A percentile compares a stretch with the other conserved stretches of the same genome.
phyloP scores from a whole-genome alignment of 2,797 vertebrate genomes.

The Coilia nasus region DNA sequence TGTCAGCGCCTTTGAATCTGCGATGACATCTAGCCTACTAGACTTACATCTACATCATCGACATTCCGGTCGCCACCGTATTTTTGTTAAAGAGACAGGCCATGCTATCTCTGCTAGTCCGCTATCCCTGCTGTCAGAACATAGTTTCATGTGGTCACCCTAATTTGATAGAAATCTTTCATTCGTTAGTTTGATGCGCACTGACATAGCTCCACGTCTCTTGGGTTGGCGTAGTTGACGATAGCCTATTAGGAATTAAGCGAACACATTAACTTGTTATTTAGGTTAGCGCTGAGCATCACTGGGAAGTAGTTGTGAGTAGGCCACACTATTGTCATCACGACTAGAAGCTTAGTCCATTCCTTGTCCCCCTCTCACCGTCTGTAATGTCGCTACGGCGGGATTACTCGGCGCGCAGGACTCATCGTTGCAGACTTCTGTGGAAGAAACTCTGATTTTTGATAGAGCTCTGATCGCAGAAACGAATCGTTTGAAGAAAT shows the following conservation, averaged over 20 bases:
- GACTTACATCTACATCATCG: not conserved
- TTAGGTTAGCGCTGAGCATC: constrained; percentile 59
- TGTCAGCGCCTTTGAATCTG: constrained; percentile 25
- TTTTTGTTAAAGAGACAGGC: not conserved
- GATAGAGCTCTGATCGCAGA: constrained; percentile 26
- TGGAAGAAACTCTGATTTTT: constrained; percentile 56
- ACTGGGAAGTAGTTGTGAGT: constrained; percentile 66
- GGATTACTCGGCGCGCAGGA: constrained; percentile 59
- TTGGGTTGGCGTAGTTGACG: not conserved
- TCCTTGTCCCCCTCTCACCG: constrained; percentile 44
- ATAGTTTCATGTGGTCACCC: constrained; percentile 7
- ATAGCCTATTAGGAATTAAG: not conserved
- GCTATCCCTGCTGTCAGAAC: not conserved
- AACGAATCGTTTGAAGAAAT: constrained; percentile 61
- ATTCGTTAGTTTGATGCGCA: constrained; percentile 18
- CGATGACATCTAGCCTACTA: constrained; percentile 10
- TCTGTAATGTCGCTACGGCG: constrained; percentile 68
- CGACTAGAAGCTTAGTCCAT: constrained; percentile 54
- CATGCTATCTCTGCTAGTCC: not conserved
- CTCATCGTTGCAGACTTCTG: constrained; percentile 52
- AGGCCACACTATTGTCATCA: constrained; percentile 65
- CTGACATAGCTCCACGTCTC: not conserved
- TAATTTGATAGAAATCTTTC: constrained; percentile 6
- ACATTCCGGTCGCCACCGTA: constrained; percentile 10
- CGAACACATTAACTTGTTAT: constrained; percentile 30